Conservation (phyloP, 2,888 invertebrate species). For the Bugula neritina region DNA sequence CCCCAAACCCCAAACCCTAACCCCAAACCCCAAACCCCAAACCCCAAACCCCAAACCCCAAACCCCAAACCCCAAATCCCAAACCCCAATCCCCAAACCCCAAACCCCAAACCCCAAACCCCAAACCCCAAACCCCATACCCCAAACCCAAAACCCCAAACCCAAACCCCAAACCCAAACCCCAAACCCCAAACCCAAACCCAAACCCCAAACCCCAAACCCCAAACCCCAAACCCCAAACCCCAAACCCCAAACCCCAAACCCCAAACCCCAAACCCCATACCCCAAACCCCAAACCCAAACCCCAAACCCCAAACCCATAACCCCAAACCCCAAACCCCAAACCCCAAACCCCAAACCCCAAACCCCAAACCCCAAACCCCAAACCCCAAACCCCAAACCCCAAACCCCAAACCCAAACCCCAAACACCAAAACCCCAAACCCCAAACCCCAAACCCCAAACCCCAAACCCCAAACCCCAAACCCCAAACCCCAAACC, state of each 20-base stretch:
- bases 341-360: neutral
- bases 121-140: neutral
- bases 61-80: neutral
- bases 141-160: neutral
- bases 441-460: neutral
- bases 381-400: neutral
- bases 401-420: neutral
- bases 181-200: neutral
- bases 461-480: neutral
- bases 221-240: neutral
- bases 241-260: neutral
- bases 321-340: neutral
- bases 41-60: neutral
- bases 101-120: neutral
- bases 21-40: neutral
- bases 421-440: neutral
- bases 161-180: neutral
- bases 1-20: neutral
- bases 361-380: neutral
- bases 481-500: neutral
- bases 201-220: neutral
- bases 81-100: neutral
- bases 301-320: neutral
- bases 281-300: neutral
- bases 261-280: neutral